Conservation (phyloP, 2,888 invertebrate genomes). For the Drosophila niveifrons region DNA sequence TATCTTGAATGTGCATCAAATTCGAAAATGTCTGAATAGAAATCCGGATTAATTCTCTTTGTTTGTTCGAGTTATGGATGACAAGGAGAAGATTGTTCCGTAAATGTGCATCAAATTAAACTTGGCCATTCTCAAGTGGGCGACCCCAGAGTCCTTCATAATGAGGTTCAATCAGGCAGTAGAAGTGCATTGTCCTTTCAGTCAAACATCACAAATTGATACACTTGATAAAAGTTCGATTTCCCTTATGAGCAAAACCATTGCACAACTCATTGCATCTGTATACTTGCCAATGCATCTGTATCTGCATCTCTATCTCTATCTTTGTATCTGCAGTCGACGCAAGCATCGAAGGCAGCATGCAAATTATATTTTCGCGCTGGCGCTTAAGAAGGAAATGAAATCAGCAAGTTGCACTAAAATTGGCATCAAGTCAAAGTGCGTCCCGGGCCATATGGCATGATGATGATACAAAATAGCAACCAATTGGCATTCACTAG, state of each 20-base stretch:
- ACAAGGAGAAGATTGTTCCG: background rate
- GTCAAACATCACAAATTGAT: constrained; percentile 62
- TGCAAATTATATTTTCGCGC: constrained; percentile 75
- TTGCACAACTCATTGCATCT: constrained; percentile 29
- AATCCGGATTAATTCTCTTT: background rate
- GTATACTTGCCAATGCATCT: constrained; percentile 7
- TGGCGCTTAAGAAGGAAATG: constrained; percentile 74
- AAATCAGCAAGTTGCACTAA: constrained; percentile 67
- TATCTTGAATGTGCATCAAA: constrained; percentile 26
- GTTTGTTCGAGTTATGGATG: background rate
- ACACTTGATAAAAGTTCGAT: constrained; percentile 76
- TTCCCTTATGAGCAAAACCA: constrained; percentile 58
- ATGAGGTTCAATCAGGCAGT: constrained; percentile 40
- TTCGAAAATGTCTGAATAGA: background rate
- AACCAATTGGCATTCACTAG: constrained; percentile 54
- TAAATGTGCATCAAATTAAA: constrained; percentile 10
- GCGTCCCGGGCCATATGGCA: constrained; percentile 69
- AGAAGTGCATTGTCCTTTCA: constrained; percentile 45
- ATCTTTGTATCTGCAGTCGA: background rate
- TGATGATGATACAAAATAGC: constrained; percentile 77
- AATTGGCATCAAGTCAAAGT: constrained; percentile 76
- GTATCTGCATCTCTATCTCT: background rate
- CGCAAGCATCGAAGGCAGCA: constrained; percentile 22
- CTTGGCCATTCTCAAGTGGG: constrained; percentile 6
- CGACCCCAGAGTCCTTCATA: constrained; percentile 18